These are phyloP conservation scores for Anabacerthia variegaticeps DNA, from an alignment of 2,797 vertebrate genomes.

Conservation along the genomic window DNA sequence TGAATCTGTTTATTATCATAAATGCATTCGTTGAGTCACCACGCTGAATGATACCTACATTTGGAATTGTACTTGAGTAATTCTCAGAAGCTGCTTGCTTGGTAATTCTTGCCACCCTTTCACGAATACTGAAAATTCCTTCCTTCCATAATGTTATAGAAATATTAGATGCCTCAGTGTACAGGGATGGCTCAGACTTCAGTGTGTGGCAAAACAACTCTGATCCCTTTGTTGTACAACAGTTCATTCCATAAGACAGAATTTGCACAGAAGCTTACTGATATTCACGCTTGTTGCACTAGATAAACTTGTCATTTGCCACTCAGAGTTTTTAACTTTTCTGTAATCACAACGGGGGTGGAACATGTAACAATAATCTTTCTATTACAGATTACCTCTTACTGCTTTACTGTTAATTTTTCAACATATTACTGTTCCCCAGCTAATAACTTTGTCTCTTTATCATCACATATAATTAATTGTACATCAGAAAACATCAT, in stretches of 20 bases:
- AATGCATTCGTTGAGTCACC: not conserved
- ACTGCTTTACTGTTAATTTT: not conserved
- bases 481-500: slow-evolving; percentile 28
- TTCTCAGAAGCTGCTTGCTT: not conserved
- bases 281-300: not conserved
- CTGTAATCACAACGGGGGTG: not conserved
- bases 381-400: slow-evolving; percentile 25
- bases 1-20: not conserved
- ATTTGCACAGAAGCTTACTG: not conserved
- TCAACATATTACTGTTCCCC: not conserved
- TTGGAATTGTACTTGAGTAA: not conserved
- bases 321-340: not conserved
- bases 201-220: not conserved
- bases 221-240: not conserved
- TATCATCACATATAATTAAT: slow-evolving; percentile 55
- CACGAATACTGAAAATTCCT: not conserved
- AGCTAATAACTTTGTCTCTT: slow-evolving; percentile 16
- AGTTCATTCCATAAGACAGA: not conserved
- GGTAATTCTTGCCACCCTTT: not conserved
- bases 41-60: not conserved
- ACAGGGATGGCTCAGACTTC: not conserved
- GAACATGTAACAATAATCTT: not conserved
- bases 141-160: not conserved
- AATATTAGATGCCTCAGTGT: not conserved
- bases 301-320: not conserved